Evolutionary conservation across 2,888 invertebrate species (phyloP).

Genomic region (Muscina levida): DNA sequence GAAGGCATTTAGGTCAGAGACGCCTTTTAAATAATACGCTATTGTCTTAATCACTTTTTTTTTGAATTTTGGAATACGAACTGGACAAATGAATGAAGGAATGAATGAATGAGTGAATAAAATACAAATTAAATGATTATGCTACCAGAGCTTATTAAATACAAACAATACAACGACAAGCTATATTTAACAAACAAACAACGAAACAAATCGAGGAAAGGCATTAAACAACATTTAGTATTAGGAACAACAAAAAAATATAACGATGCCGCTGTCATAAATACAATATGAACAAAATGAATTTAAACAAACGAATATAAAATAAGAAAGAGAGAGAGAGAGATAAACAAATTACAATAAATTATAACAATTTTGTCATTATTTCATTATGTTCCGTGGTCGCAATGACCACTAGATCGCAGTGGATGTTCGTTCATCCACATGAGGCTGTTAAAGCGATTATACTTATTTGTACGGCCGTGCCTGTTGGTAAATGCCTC

Average conservation of each 20-base stretch:
- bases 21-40: constrained; percentile 53
- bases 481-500: background rate
- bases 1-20: constrained; percentile 63
- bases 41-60: constrained; percentile 35
- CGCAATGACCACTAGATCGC: background rate
- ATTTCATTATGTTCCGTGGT: constrained; percentile 11
- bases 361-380: constrained; percentile 39
- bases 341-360: constrained; percentile 38
- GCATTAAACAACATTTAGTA: constrained; percentile 26
- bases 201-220: constrained; percentile 18
- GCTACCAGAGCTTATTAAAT: constrained; percentile 31
- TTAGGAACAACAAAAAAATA: constrained; percentile 16
- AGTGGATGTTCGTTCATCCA: background rate
- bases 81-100: constrained; percentile 28
- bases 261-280: constrained; percentile 24
- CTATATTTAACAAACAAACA: background rate
- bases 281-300: background rate
- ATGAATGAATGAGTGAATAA: constrained; percentile 24
- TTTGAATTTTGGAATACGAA: constrained; percentile 19
- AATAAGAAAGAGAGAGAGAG: too few species aligned
- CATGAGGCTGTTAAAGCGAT: background rate
- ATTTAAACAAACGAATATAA: background rate
- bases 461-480: background rate
- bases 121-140: constrained; percentile 36
- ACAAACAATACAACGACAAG: constrained; percentile 14